A percentile compares a stretch with the other conserved stretches of the same genome.
Evolutionary conservation across 35 echinoderm and acorn worm species (phyloP).

Genomic region (Patiria miniata): DNA sequence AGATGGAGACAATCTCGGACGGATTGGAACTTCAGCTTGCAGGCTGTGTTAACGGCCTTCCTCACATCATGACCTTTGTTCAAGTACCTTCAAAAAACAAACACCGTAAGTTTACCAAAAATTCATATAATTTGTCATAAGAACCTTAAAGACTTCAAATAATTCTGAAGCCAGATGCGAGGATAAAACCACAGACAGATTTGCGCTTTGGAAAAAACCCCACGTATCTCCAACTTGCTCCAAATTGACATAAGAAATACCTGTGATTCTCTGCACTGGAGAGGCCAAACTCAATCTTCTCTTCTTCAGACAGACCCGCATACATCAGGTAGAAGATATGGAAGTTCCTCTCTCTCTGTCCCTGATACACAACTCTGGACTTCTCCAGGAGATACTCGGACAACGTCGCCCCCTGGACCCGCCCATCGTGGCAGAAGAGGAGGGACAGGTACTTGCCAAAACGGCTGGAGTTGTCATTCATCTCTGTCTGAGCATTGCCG

Average conservation of each 20-base stretch:
- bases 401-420: slow-evolving; percentile 76
- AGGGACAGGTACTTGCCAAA: slow-evolving; percentile 94
- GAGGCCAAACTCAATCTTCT: slow-evolving; percentile 63
- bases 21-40: slow-evolving; percentile 57
- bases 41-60: slow-evolving; percentile 7
- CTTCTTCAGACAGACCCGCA: slow-evolving; percentile 62
- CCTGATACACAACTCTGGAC: slow-evolving; percentile 72
- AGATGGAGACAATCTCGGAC: slow-evolving; percentile 72
- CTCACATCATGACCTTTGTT: slow-evolving; percentile 33
- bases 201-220: no score
- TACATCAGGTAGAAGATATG: slow-evolving; percentile 94
- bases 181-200: not conserved
- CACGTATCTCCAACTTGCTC: no score
- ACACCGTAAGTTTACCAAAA: not conserved
- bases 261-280: slow-evolving; percentile 58
- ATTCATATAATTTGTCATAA: not conserved
- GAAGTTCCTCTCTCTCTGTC: slow-evolving; percentile 83
- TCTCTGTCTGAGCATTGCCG: slow-evolving; percentile 92
- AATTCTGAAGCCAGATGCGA: not conserved
- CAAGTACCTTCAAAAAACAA: slow-evolving; percentile 60
- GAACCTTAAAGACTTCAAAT: not conserved
- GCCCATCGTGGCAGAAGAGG: slow-evolving; percentile 58
- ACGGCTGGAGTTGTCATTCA: slow-evolving; percentile 97
- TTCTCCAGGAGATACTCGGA: slow-evolving; percentile 93
- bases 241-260: no score